Percentiles rank a stretch among this genome's conserved stretches.
Evolutionary conservation across 2,797 vertebrate species (phyloP).

Genomic region (Crenichthys baileyi): DNA sequence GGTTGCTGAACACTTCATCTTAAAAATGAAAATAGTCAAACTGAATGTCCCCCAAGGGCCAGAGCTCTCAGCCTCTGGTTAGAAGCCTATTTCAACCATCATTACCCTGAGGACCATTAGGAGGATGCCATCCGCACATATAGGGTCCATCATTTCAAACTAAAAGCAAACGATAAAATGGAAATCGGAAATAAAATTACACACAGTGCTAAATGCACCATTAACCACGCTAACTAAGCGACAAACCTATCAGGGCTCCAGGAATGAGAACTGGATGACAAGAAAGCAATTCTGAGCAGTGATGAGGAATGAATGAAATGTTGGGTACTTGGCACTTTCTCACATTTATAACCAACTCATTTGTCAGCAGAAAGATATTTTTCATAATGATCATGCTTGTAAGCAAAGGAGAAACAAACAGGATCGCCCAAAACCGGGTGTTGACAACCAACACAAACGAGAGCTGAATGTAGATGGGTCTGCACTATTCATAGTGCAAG

Average conservation of each 20-base stretch:
- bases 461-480: conserved; percentile 47
- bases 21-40: conserved; percentile 53
- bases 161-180: conserved; percentile 73
- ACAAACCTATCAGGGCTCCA: conserved; percentile 57
- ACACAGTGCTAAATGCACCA: conserved; percentile 78
- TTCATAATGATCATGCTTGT: conserved; percentile 41
- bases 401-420: not conserved
- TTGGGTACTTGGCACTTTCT: conserved; percentile 27
- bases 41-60: conserved; percentile 66
- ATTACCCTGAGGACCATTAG: conserved; percentile 85
- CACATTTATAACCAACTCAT: conserved; percentile 43
- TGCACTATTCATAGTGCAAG: conserved; percentile 28
- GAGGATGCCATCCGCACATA: conserved; percentile 74
- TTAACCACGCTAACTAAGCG: conserved; percentile 77
- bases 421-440: conserved; percentile 24
- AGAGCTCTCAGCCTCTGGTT: conserved; percentile 67
- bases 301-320: conserved; percentile 50
- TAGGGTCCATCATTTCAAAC: conserved; percentile 72
- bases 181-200: conserved; percentile 86
- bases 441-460: conserved; percentile 26
- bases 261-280: conserved; percentile 56
- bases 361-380: conserved; percentile 58
- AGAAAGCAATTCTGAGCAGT: conserved; percentile 50
- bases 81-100: conserved; percentile 84
- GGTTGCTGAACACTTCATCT: conserved; percentile 59